A percentile compares a stretch with the other conserved stretches of the same genome.
Evolutionary conservation across 1,140 invertebrate genomes (phyloP).

Genomic region (Lutraria rhynchaena): DNA sequence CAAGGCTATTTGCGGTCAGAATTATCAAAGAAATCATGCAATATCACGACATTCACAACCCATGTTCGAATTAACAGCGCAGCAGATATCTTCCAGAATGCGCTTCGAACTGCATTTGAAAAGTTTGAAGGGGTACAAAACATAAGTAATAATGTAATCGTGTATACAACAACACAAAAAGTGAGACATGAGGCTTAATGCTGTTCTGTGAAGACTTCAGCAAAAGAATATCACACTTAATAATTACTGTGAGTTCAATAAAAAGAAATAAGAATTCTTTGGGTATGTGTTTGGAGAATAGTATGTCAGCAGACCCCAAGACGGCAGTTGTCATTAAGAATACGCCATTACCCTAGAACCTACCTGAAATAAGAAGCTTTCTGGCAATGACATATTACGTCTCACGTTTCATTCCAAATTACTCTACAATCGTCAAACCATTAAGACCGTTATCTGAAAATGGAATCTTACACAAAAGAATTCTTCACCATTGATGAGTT

Average conservation of each 20-base stretch:
- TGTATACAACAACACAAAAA: constrained; percentile 54
- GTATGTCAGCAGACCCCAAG: constrained; percentile 31
- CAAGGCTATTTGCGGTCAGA: constrained; percentile 66
- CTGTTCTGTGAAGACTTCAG: constrained; percentile 57
- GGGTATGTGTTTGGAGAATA: constrained; percentile 61
- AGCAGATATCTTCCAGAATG: constrained; percentile 64
- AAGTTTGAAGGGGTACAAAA: constrained; percentile 56
- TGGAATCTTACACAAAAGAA: too few species aligned
- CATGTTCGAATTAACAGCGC: constrained; percentile 64
- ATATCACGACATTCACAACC: constrained; percentile 64
- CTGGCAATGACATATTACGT: constrained; percentile 62
- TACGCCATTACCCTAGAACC: constrained; percentile 51
- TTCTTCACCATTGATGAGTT: too few species aligned
- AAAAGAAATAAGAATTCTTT: constrained; percentile 60
- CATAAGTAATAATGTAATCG: constrained; percentile 65
- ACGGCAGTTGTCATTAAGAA: too few species aligned
- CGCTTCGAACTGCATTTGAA: constrained; percentile 38
- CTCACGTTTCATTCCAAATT: constrained; percentile 3
- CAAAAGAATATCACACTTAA: constrained; percentile 62
- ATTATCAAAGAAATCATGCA: constrained; percentile 47
- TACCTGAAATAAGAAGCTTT: constrained; percentile 61
- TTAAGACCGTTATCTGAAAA: not conserved
- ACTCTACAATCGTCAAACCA: not conserved
- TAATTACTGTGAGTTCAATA: too few species aligned
- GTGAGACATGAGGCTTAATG: constrained; percentile 63